Base-by-base conservation (phyloP, 2,797 vertebrate species). In the Chaenodraco wilsoni region DNA sequence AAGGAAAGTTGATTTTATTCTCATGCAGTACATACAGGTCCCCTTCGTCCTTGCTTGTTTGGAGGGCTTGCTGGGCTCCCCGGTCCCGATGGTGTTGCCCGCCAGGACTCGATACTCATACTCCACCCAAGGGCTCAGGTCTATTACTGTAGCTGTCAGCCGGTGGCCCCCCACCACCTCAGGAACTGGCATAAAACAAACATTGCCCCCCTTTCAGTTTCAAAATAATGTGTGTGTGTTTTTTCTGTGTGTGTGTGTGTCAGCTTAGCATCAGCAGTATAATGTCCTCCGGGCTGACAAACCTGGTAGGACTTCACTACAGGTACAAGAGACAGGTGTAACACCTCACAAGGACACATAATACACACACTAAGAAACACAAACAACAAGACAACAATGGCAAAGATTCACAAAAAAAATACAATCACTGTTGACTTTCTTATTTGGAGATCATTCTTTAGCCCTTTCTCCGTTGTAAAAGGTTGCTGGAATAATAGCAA, bases 101-200 rank as follows among this genome's bases (percentile, higher is more conserved):
- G 96, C 98, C 82, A 99, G 95, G 0, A 96, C 96, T 37, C 97
- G 93, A 89, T 97, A 98, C 82, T 99, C 97, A n/a, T 98, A 99
- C 80, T 99, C 98, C 4, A 99, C 97, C 98, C 98, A 99, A 0
- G 98, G 97, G 92, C 95, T 99, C 88, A 99, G 92, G 64, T 97
- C 96, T 80, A 96, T 96, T 86, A 98, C 97, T 0, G 96, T 97
- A 2, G 97, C 96, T 17, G 96, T 97, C 91, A 98, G 94, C 0
- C 94, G 96, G 61, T 93, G 93, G 66, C 97, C 97, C 1, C 96
- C 95, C 16, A 99, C 94, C 81, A 96, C 52, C 77, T 98, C 96
- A 5, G 97, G 97, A 74, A 97, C 97, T 99, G 65, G 69, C 83
- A 94, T 65, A 81, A 82, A 93, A 88, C 83, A 93, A 70, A 89